Conservation (phyloP, 2,113 vertebrate species). For the Platysteira castanea region DNA sequence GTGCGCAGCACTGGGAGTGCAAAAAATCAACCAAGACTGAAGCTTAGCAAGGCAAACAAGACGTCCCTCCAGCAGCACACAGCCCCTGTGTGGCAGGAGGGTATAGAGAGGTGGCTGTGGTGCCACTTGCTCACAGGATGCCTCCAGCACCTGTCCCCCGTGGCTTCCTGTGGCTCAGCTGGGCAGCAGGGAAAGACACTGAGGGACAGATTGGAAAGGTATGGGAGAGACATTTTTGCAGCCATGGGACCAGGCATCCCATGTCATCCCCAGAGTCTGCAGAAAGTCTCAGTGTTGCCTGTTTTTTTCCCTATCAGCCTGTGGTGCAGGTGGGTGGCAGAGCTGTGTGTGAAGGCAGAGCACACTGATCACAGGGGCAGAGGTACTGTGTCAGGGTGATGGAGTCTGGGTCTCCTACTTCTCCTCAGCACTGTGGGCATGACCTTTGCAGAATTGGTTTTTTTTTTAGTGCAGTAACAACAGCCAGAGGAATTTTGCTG, state of each 20-base stretch:
- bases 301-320: no score
- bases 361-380: not conserved
- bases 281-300: not conserved
- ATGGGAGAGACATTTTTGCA: not conserved
- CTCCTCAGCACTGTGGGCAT: not conserved
- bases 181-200: not conserved
- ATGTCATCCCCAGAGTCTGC: not conserved
- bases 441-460: not conserved
- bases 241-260: not conserved
- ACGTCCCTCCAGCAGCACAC: not conserved
- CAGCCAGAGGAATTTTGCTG: not conserved
- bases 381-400: not conserved
- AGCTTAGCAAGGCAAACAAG: not conserved
- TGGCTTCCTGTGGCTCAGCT: not conserved
- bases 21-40: not conserved
- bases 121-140: not conserved
- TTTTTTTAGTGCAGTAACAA: not conserved
- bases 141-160: accelerated
- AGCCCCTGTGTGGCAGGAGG: accelerated
- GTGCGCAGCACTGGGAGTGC: not conserved
- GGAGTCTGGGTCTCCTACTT: not conserved
- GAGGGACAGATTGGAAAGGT: not conserved
- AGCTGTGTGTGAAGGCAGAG: not conserved
- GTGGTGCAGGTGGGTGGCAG: not conserved
- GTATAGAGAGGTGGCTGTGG: accelerated